These are phyloP conservation scores for Danio kyathit DNA, from an alignment of 2,797 vertebrate species.

Conservation along the genomic window DNA sequence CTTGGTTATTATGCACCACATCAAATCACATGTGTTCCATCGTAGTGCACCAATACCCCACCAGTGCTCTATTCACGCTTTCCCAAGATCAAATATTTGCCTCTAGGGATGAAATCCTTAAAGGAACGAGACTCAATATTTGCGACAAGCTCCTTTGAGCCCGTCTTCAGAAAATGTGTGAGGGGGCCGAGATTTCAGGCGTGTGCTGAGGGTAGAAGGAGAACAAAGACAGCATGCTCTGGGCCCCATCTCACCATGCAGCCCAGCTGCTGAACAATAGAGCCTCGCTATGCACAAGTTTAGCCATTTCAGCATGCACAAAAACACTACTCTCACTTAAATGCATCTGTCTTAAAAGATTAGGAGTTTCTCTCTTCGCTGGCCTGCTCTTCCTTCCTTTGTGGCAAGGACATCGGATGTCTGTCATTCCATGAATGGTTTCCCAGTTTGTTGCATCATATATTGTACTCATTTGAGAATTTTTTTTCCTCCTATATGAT, in stretches of 20 bases:
- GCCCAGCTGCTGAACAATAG: slow-evolving; percentile 82
- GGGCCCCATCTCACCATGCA: slow-evolving; percentile 68
- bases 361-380: slow-evolving; percentile 11
- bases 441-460: slow-evolving; percentile 39
- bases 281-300: slow-evolving; percentile 42
- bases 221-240: slow-evolving; percentile 76
- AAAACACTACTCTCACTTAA: slow-evolving; percentile 9
- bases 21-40: slow-evolving; percentile 16
- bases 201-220: slow-evolving; percentile 64
- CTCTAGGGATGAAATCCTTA: not conserved
- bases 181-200: slow-evolving; percentile 61
- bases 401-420: slow-evolving; percentile 8
- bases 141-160: slow-evolving; percentile 26
- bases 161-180: slow-evolving; percentile 4
- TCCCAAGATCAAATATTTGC: slow-evolving; percentile 35
- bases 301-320: slow-evolving; percentile 19
- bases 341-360: slow-evolving; percentile 43
- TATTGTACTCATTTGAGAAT: slow-evolving; percentile 16
- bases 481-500: slow-evolving; percentile 1
- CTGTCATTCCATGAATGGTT: slow-evolving; percentile 41
- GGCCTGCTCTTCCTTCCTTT: slow-evolving; percentile 21
- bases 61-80: not conserved
- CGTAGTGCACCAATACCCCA: not conserved
- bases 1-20: slow-evolving; percentile 46
- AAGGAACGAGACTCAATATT: not conserved